Percentiles rank a stretch among this genome's conserved stretches.
Conservation (phyloP, 2,797 vertebrate species). For the Eremophila alpestris region DNA sequence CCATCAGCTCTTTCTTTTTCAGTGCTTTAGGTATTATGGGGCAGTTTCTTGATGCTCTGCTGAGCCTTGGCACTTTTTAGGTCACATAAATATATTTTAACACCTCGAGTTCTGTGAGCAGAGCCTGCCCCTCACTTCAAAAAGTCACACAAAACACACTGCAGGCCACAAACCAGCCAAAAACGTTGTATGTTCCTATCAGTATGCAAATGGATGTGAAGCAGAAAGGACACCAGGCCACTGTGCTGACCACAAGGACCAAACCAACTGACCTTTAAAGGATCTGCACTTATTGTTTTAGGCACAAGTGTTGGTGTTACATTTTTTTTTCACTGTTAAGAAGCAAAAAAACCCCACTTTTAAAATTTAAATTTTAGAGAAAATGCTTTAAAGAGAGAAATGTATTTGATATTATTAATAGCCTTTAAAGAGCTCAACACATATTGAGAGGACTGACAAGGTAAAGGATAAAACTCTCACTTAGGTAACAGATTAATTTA, state of each 20-base stretch:
- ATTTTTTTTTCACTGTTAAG: not conserved
- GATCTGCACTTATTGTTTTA: not conserved
- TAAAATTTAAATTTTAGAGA: not conserved
- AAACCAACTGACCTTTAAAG: not conserved
- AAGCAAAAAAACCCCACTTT: not conserved
- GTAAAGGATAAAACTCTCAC: not conserved
- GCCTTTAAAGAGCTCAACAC: not conserved
- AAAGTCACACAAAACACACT: not conserved
- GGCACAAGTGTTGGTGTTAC: not conserved
- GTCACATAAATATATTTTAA: not conserved
- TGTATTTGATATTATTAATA: not conserved
- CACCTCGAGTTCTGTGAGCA: not conserved
- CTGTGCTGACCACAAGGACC: not conserved
- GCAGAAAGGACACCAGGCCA: not conserved
- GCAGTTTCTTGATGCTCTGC: not conserved
- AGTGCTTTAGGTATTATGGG: not conserved
- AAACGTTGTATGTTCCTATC: fast-evolving
- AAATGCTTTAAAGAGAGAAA: not conserved
- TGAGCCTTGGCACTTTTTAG: not conserved
- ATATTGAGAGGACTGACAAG: not conserved
- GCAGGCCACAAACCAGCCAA: not conserved
- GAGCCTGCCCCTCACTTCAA: not conserved
- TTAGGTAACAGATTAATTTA: not conserved
- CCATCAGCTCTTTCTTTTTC: not conserved
- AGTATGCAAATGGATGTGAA: not conserved